These are phyloP conservation scores for Catocala fraxini DNA, from an alignment of 2,888 invertebrate species.

Conservation along the genomic window DNA sequence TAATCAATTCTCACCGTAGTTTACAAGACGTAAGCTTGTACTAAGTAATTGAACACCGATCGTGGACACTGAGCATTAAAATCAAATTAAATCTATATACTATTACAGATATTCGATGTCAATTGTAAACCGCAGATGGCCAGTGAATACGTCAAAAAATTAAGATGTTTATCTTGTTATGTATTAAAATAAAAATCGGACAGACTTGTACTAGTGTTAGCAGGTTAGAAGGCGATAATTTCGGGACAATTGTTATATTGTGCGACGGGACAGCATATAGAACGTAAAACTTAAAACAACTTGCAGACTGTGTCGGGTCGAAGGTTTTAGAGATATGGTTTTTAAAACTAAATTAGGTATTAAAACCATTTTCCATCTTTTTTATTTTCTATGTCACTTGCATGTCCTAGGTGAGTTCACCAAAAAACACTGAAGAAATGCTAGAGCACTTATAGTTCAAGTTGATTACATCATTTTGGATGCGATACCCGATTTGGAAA, in stretches of 20 bases:
- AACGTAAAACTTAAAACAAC: no score
- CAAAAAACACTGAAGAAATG: no score
- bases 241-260: not conserved
- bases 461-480: no score
- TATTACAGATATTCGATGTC: constrained; percentile 46
- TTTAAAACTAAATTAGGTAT: no score
- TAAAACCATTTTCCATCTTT: no score
- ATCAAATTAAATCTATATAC: constrained; percentile 45
- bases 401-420: no score
- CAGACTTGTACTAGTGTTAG: constrained; percentile 18
- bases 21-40: constrained; percentile 37
- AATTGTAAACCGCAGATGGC: constrained; percentile 48
- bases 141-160: constrained; percentile 57
- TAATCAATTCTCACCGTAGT: constrained; percentile 23
- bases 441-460: no score
- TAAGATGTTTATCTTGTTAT: constrained; percentile 56
- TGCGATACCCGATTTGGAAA: no score
- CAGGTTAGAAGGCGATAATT: not conserved
- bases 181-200: constrained; percentile 47
- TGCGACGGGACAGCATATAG: no score
- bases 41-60: constrained; percentile 35
- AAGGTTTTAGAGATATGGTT: no score
- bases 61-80: constrained; percentile 38
- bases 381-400: no score
- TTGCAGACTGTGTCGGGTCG: no score